Evolutionary conservation across 2,797 vertebrate genomes (phyloP), one percentile per base, ranked within the genome.

Genomic region (Molossus molossus): DNA sequence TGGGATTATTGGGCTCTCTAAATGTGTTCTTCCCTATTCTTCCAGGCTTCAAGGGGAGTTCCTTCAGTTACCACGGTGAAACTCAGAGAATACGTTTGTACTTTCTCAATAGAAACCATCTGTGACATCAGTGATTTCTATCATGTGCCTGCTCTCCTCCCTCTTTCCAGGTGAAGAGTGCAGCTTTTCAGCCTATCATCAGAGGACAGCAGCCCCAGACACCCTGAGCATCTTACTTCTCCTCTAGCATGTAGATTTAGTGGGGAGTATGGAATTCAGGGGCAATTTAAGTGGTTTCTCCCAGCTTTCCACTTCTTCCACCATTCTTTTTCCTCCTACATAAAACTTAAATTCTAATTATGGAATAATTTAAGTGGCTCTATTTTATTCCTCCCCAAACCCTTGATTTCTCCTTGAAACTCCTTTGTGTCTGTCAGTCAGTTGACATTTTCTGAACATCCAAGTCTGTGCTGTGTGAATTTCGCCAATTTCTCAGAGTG

Each of bases 371-470:
- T 55, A 53, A 70, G 20, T 73, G 53, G 21, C 33, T 87, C 55
- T 88, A 82, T 88, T 91, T 88, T 9, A 27, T 87, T 94, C 94
- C 60, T 80, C 86, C 55, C 33, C 27, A 95, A 40, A 2, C 25
- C 60, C 86, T 94, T 93, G 89, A 91, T 97, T 95, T 94, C 72
- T 91, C 80, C 70, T 92, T 93, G 58, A 96, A 94, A 84, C 53
- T 90, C 45, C 8, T 95, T 81, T 89, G 27, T 84, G 55, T 84
- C 94, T 91, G 50, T 94, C 90, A 97, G 29, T 83, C 40, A 60
- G 57, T n/a, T 91, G 85, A 93, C 85, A 76, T 53, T 87, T 95
- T 40, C 50, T 73, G 15, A 94, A 75, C 53, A 90, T 85, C 50
- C 23, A 72, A 64, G n/a, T 75, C 53, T 83, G 27, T 60, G 53